Base-by-base conservation (phyloP, 2,113 vertebrate species). In the Albula glossodonta region DNA sequence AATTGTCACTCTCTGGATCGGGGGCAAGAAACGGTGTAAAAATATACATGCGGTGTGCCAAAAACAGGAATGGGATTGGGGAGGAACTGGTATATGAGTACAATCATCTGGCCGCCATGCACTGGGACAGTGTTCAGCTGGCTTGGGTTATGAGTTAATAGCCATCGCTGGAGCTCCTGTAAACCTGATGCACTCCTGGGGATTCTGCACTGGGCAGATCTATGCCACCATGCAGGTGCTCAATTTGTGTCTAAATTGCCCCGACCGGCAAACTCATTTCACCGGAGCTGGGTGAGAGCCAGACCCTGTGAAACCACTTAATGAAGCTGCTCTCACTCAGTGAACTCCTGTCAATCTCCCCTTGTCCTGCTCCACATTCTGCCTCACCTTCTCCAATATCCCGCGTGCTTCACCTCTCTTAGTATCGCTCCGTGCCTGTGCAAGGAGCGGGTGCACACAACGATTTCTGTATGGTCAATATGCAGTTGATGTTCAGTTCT, bases 211-310 rank as follows among this genome's bases (percentile, higher is more conserved):
- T 41, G 51, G 81, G 8, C 70, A 85, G 84, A 87, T 80, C 83
- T 81, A 48, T 85, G 82, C 70, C 87, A 86, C 86, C 51, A 78
- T 86, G 84, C 87, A 85, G 88, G 85, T 84, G 85, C 81, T 87
- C 90, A 90, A 92, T 92, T 92, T 90, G 87, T 90, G 81, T 88
- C 87, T 88, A 87, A 88, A 92, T 92, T 89, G 90, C 83, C 80
- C 89, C 6, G 85, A 89, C 88, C 83, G 51, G 70, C 87, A 88
- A 92, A 89, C 88, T 89, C 86, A 88, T 92, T 91, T 91, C 83
- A 80, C 83, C 83, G 52, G 83, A 84, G 83, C 86, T 85, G 86
- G 90, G 70, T 78, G 84, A 78, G 80, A 90, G 84, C 83, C 83
- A 88, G 80, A 80, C 85, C 83, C 51, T 87, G 80, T 84, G 89